Conservation (phyloP, 2,113 vertebrate species). For the Vulpes vulpes region DNA sequence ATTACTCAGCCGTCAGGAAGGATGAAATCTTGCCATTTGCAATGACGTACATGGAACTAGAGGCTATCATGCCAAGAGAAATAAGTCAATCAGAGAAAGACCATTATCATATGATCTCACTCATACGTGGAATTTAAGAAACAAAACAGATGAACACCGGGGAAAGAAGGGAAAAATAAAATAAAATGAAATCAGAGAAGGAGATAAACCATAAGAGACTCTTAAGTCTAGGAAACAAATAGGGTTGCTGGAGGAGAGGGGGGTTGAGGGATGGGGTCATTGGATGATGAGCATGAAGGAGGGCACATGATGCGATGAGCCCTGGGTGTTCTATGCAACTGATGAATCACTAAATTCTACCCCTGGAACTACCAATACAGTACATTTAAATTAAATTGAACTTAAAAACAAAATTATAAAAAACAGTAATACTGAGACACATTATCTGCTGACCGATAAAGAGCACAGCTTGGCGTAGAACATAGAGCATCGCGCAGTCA, state of each 20-base stretch:
- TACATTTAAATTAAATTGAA: not conserved
- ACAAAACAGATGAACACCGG: not conserved
- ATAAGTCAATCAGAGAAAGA: not conserved
- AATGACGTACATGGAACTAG: not conserved
- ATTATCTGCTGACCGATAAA: not conserved
- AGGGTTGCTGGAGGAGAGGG: not conserved
- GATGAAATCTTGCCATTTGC: not conserved
- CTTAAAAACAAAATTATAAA: not conserved
- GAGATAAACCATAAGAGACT: not conserved
- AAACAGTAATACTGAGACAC: not conserved
- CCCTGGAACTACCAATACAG: not conserved
- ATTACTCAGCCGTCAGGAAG: not conserved
- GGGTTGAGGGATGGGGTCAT: too few species aligned
- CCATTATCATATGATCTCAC: not conserved
- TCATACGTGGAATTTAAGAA: not conserved
- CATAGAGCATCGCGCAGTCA: rapidly evolving
- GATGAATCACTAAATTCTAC: not conserved
- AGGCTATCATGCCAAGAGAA: too few species aligned
- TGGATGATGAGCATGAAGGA: not conserved
- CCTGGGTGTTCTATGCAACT: not conserved
- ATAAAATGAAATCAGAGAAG: not conserved
- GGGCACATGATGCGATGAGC: not conserved
- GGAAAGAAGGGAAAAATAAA: not conserved
- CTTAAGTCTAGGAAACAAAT: not conserved
- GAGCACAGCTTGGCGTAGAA: rapidly evolving